phyloP scores from a whole-genome alignment of 2,888 invertebrate species.

The Drosophila cognata region DNA sequence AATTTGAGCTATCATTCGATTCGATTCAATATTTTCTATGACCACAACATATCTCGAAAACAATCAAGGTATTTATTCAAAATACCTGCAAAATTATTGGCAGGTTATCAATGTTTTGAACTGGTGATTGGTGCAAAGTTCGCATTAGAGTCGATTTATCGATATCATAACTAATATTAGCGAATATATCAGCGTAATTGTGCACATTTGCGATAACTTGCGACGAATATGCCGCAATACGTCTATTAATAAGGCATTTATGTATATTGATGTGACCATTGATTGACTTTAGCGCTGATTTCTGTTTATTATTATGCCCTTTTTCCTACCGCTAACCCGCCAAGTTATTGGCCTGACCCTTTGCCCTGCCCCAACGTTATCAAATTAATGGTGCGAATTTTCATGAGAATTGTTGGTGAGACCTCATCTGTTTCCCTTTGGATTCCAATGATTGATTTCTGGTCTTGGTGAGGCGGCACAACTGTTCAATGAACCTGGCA shows the following conservation, averaged over 20 bases:
- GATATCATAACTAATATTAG: constrained; percentile 6
- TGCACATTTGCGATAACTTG: constrained; percentile 1
- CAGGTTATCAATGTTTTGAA: constrained; percentile 26
- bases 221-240: constrained; percentile 11
- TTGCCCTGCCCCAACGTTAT: constrained; percentile 25
- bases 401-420: constrained; percentile 61
- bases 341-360: constrained; percentile 35
- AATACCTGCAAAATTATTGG: not conserved
- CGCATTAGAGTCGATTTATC: not conserved
- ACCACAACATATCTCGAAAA: not conserved
- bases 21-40: not conserved
- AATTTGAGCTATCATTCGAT: constrained; percentile 26
- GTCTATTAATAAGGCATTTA: constrained; percentile 65
- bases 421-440: constrained; percentile 3
- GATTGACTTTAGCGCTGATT: constrained; percentile 74
- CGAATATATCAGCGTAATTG: constrained; percentile 8
- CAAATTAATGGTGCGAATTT: constrained; percentile 78
- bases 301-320: constrained; percentile 70
- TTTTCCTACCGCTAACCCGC: constrained; percentile 40
- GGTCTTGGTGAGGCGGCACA: constrained; percentile 49
- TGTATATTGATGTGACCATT: constrained; percentile 78
- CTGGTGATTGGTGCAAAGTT: constrained; percentile 41
- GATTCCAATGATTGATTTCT: constrained; percentile 68
- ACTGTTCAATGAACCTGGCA: constrained; percentile 73
- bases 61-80: not conserved